These are phyloP conservation scores for Pimpla rufipes DNA, from an alignment of 2,888 invertebrate species.

Conservation along the genomic window DNA sequence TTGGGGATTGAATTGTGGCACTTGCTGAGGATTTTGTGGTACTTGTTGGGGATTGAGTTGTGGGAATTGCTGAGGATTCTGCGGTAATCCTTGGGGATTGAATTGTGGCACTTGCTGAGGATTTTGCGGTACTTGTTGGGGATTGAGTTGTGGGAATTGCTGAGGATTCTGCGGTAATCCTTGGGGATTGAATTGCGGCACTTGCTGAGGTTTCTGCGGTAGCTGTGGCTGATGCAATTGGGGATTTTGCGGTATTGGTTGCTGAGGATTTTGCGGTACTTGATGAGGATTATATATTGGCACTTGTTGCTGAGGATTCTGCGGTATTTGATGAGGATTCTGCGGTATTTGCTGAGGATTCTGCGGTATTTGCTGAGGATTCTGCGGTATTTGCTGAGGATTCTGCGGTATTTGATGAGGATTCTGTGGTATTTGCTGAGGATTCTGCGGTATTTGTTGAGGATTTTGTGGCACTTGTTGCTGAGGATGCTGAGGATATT, in stretches of 20 bases:
- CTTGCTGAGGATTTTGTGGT: too few species aligned
- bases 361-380: conserved; percentile 4
- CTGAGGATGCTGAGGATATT: background rate
- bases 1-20: too few species aligned
- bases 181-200: too few species aligned
- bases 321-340: background rate
- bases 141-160: too few species aligned
- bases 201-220: too few species aligned
- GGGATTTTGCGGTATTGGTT: conserved; percentile 63
- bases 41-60: background rate
- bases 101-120: too few species aligned
- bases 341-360: background rate
- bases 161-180: too few species aligned
- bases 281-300: conserved; percentile 20
- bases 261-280: conserved; percentile 44
- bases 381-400: background rate
- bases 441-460: background rate
- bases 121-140: background rate
- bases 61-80: background rate
- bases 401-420: background rate
- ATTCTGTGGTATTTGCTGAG: too few species aligned
- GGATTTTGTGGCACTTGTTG: background rate
- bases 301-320: conserved; percentile 14
- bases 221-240: conserved; percentile 7
- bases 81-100: too few species aligned